These are phyloP conservation scores for Rattus rattus DNA, from an alignment of 2,113 vertebrate genomes.

Conservation along the genomic window DNA sequence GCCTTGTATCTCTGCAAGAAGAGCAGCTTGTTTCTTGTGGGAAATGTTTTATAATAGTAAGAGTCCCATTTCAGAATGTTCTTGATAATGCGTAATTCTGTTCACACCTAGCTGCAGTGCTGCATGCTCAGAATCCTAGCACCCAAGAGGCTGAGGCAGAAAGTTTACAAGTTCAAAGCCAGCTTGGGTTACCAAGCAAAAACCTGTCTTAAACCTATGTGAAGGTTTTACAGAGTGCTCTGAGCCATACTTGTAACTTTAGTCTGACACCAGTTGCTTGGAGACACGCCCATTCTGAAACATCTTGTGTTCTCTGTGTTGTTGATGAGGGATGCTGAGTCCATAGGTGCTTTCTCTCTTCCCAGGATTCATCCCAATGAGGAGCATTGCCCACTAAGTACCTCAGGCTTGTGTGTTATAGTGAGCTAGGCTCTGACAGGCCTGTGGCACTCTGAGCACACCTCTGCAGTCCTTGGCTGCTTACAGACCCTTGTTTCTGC, in stretches of 20 bases:
- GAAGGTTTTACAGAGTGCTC: no score
- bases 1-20: neutral
- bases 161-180: neutral
- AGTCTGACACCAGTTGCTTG: no score
- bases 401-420: neutral
- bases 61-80: neutral
- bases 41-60: neutral
- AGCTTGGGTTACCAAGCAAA: neutral
- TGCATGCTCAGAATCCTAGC: neutral
- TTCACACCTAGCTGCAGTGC: neutral
- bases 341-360: neutral
- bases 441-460: neutral
- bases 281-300: neutral
- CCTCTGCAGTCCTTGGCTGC: neutral
- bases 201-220: neutral
- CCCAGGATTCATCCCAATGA: neutral
- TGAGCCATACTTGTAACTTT: rapidly evolving
- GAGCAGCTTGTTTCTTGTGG: neutral
- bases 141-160: neutral
- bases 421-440: neutral
- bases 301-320: rapidly evolving
- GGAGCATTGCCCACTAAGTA: no score
- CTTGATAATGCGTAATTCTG: neutral
- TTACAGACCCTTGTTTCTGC: neutral
- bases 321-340: rapidly evolving